Percentiles rank a stretch among this genome's conserved stretches.
These are phyloP conservation scores for Lepus americanus DNA, from an alignment of 2,113 vertebrate species.

Conservation along the genomic window DNA sequence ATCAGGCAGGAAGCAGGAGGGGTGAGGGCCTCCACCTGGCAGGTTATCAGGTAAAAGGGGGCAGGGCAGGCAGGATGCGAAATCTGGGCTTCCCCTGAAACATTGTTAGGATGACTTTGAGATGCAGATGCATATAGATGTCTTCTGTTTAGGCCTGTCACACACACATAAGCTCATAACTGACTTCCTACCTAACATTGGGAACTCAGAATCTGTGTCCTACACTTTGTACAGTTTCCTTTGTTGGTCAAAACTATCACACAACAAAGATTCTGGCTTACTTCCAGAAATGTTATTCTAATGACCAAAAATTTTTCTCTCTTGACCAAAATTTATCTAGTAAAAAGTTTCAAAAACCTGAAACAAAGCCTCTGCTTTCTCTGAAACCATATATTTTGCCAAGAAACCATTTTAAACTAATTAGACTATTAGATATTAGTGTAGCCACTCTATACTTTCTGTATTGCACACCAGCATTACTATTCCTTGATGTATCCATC, in stretches of 20 bases:
- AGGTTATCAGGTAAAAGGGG: too few relatives aligned
- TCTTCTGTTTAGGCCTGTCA: too few relatives aligned
- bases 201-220: not conserved
- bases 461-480: not conserved
- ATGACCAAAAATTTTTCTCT: not conserved
- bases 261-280: not conserved
- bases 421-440: not conserved
- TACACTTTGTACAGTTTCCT: not conserved
- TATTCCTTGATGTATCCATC: not conserved
- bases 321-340: not conserved
- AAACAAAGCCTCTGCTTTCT: not conserved
- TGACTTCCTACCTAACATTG: too few relatives aligned
- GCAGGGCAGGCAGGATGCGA: too few relatives aligned
- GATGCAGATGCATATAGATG: too few relatives aligned
- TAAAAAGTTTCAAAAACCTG: not conserved
- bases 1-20: too few relatives aligned
- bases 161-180: too few relatives aligned
- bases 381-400: not conserved
- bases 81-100: too few relatives aligned
- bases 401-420: not conserved
- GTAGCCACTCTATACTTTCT: not conserved
- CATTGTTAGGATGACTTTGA: too few relatives aligned
- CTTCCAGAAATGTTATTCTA: not conserved
- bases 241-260: not conserved
- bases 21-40: too few relatives aligned